Conservation (phyloP, 2,888 invertebrate genomes). For the Acanthosepion pharaonis region DNA sequence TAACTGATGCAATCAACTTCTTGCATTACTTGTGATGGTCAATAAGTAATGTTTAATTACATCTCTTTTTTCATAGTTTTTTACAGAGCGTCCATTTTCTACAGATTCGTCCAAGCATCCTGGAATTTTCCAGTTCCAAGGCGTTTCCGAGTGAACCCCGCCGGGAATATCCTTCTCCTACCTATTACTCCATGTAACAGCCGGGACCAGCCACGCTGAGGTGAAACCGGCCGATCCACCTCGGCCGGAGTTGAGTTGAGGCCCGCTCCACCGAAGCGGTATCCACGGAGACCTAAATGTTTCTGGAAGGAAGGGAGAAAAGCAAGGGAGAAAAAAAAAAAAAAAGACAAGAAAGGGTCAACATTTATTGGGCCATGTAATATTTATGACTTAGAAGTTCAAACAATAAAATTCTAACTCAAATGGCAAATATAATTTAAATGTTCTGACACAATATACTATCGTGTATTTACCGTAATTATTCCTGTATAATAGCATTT, state of each 20-base stretch:
- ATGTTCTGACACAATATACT: too few relatives aligned
- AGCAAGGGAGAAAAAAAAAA: background rate
- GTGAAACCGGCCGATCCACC: background rate
- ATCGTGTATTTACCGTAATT: too few relatives aligned
- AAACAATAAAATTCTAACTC: background rate
- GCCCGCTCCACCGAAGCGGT: constrained; percentile 24
- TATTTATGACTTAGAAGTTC: background rate
- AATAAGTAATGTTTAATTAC: too few relatives aligned
- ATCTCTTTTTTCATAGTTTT: too few relatives aligned
- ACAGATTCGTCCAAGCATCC: background rate
- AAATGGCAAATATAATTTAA: too few relatives aligned
- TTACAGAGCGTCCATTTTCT: background rate
- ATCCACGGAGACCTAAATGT: constrained; percentile 17
- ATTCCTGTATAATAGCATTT: too few relatives aligned
- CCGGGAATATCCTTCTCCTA: background rate
- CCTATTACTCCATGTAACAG: constrained; percentile 42
- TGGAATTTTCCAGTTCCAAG: background rate
- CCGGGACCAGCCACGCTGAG: constrained; percentile 37
- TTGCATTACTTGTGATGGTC: too few relatives aligned
- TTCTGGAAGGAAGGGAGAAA: background rate
- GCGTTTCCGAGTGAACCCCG: background rate
- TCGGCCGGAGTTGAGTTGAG: background rate
- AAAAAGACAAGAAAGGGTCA: background rate
- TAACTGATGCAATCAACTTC: too few relatives aligned
- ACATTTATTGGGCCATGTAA: background rate